Evolutionary conservation across 2,888 invertebrate genomes (phyloP).

Genomic region (Beris morrisii): DNA sequence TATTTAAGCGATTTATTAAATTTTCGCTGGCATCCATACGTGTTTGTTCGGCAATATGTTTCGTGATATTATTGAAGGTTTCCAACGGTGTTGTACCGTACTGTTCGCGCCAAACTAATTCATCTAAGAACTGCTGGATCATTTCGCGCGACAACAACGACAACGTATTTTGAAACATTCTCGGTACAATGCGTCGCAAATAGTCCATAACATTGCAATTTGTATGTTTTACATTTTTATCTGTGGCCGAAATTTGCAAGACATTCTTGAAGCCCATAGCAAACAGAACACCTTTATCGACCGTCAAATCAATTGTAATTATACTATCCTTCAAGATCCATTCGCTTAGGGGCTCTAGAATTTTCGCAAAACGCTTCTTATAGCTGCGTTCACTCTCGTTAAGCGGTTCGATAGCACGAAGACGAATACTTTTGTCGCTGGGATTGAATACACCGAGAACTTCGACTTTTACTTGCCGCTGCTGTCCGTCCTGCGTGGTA

Average conservation of each 20-base stretch:
- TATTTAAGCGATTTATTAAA: constrained; percentile 66
- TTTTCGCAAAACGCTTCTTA: constrained; percentile 79
- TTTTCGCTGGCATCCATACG: constrained; percentile 66
- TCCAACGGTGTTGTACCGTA: constrained; percentile 76
- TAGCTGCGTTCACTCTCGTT: constrained; percentile 77
- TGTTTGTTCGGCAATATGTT: constrained; percentile 79
- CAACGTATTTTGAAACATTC: constrained; percentile 88
- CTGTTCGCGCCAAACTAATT: constrained; percentile 85
- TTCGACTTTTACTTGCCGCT: constrained; percentile 83
- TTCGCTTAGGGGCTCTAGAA: constrained; percentile 72
- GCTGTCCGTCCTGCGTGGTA: constrained; percentile 75
- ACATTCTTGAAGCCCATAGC: constrained; percentile 80
- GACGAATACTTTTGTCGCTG: constrained; percentile 69
- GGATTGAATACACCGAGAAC: constrained; percentile 82
- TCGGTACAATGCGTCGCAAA: constrained; percentile 78
- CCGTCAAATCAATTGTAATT: constrained; percentile 80
- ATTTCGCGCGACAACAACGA: constrained; percentile 80
- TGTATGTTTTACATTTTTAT: constrained; percentile 60
- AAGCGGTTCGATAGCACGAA: constrained; percentile 81
- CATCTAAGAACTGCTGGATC: constrained; percentile 89
- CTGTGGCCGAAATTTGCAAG: constrained; percentile 62
- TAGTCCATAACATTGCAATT: constrained; percentile 86
- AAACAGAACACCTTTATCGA: constrained; percentile 76
- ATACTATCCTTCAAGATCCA: constrained; percentile 80
- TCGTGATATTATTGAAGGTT: constrained; percentile 79